A percentile compares a stretch with the other conserved stretches of the same genome.
phyloP scores from a whole-genome alignment of 2,113 vertebrate genomes.

The Aptenodytes patagonicus region DNA sequence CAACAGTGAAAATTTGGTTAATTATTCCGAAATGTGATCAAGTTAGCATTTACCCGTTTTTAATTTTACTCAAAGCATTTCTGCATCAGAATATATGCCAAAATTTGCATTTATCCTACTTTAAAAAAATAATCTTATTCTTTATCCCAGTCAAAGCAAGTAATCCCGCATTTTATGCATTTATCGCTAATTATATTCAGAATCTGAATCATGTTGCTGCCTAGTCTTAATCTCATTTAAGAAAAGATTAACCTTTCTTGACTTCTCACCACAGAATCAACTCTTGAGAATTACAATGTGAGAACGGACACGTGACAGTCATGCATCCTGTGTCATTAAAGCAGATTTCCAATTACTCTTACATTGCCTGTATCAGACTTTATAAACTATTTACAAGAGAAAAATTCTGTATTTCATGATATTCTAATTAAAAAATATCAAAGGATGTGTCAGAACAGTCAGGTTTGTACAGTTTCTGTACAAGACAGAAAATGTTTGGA shows the following conservation, averaged over 20 bases:
- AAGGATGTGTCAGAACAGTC: neutral
- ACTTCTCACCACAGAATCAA: constrained; percentile 45
- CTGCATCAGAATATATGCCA: neutral
- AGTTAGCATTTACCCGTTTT: neutral
- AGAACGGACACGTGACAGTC: neutral
- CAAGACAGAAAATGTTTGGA: neutral
- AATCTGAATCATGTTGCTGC: constrained; percentile 1
- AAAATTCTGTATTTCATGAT: neutral
- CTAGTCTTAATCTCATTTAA: constrained; percentile 25
- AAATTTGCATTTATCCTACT: neutral
- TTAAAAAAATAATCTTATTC: neutral
- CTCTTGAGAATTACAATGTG: neutral
- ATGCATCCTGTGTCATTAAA: neutral
- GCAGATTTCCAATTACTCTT: neutral
- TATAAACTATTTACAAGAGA: neutral
- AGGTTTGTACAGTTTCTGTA: neutral
- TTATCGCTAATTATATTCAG: neutral
- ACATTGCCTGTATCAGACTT: neutral
- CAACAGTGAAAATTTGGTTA: neutral
- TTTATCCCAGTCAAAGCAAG: neutral
- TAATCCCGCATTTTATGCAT: neutral
- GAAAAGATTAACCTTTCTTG: constrained; percentile 56
- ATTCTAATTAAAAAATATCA: neutral
- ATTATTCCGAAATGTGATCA: neutral
- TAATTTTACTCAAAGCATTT: neutral